Conservation (phyloP, 1,140 invertebrate species). For the Mycetomoellerius zeteki region DNA sequence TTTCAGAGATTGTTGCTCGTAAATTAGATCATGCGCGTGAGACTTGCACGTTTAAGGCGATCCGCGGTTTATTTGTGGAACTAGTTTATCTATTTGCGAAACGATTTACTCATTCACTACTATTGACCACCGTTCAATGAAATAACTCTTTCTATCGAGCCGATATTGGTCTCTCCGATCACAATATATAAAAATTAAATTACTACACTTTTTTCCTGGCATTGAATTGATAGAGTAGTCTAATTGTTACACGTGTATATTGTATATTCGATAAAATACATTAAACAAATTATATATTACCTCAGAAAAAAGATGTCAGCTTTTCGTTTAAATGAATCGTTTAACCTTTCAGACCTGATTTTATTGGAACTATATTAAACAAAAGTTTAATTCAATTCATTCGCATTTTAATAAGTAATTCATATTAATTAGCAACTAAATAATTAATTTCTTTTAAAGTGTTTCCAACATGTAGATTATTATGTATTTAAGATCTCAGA, state of each 20-base stretch:
- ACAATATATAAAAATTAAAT: constrained; percentile 29
- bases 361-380: too few relatives aligned
- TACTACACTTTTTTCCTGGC: neutral
- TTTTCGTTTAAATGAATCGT: neutral
- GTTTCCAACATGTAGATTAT: too few relatives aligned
- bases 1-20: constrained; percentile 1
- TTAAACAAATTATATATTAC: constrained; percentile 17
- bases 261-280: neutral
- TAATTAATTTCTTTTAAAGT: too few relatives aligned
- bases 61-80: neutral
- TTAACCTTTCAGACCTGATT: neutral
- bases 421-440: too few relatives aligned
- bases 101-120: constrained; percentile 29
- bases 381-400: too few relatives aligned
- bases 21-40: constrained; percentile 18
- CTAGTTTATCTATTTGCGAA: constrained; percentile 8
- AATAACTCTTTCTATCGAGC: constrained; percentile 36
- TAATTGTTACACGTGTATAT: constrained; percentile 3
- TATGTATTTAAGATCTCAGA: too few relatives aligned
- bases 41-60: neutral
- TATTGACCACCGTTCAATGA: constrained; percentile 12
- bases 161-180: neutral
- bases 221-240: neutral
- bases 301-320: neutral
- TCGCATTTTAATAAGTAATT: too few relatives aligned